Conservation (phyloP, 2,113 vertebrate species). For the Globicephala melas region DNA sequence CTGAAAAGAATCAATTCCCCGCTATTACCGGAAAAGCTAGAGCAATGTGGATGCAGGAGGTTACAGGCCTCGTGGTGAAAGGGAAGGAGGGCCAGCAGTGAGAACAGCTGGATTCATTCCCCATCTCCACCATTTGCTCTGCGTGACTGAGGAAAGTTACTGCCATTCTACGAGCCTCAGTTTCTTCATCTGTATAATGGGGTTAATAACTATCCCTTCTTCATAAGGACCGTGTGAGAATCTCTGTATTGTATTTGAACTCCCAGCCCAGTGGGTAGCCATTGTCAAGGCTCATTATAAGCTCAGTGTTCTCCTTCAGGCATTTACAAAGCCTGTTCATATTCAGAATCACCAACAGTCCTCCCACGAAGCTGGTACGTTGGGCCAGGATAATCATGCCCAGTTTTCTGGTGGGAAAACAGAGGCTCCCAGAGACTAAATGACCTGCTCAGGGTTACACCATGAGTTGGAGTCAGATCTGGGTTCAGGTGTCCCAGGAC, state of each 20-base stretch:
- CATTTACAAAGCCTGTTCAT: not conserved
- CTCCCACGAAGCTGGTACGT: not conserved
- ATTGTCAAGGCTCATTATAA: not conserved
- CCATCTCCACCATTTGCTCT: not conserved
- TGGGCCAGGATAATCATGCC: not conserved
- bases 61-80: not conserved
- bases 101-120: not conserved
- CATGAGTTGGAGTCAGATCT: not conserved
- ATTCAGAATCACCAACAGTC: not conserved
- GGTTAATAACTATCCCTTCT: not conserved
- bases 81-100: not conserved
- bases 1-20: not conserved
- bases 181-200: not conserved
- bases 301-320: not conserved
- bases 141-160: not conserved
- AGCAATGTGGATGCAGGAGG: not conserved
- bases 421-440: not conserved
- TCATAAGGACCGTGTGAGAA: not conserved
- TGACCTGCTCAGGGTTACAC: not conserved
- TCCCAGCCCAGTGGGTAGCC: not conserved
- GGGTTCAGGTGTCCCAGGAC: not conserved
- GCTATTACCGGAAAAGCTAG: not conserved
- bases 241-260: not conserved
- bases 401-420: not conserved
- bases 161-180: not conserved